Conservation (phyloP, 2,797 vertebrate species). For the Malurus leucopterus region DNA sequence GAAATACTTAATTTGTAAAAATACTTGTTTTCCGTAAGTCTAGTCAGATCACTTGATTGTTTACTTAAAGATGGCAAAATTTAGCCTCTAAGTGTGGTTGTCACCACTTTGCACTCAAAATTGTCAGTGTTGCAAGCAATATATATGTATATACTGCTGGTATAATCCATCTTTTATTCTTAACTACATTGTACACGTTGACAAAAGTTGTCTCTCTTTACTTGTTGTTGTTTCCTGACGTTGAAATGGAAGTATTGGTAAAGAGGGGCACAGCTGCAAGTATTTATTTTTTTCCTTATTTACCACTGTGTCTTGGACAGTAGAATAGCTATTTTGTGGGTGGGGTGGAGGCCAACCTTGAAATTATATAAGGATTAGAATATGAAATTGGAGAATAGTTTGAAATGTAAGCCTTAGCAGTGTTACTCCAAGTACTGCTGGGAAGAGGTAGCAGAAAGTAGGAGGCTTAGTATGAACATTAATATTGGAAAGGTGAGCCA, state of each 20-base stretch:
- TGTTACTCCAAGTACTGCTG: not conserved
- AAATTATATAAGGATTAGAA: not conserved
- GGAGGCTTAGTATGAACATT: not conserved
- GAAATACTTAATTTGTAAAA: not conserved
- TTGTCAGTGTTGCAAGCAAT: not conserved
- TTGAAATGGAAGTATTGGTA: not conserved
- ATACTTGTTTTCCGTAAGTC: not conserved
- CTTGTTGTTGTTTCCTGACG: not conserved
- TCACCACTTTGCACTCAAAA: not conserved
- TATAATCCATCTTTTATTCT: not conserved
- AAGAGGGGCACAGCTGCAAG: not conserved
- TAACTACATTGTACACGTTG: not conserved
- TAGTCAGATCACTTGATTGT: not conserved
- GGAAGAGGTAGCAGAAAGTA: not conserved
- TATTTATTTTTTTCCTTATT: not conserved
- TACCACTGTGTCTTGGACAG: not conserved
- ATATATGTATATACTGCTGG: not conserved
- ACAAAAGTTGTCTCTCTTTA: not conserved
- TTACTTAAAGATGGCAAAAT: not conserved
- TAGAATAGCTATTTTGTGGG: not conserved
- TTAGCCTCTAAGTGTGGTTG: not conserved
- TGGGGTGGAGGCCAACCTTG: not conserved
- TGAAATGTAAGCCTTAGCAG: not conserved
- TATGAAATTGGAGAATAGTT: not conserved
- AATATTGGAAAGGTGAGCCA: not conserved